Evolutionary conservation across 2,797 vertebrate species (phyloP).

Genomic region (Chromobotia macracanthus): DNA sequence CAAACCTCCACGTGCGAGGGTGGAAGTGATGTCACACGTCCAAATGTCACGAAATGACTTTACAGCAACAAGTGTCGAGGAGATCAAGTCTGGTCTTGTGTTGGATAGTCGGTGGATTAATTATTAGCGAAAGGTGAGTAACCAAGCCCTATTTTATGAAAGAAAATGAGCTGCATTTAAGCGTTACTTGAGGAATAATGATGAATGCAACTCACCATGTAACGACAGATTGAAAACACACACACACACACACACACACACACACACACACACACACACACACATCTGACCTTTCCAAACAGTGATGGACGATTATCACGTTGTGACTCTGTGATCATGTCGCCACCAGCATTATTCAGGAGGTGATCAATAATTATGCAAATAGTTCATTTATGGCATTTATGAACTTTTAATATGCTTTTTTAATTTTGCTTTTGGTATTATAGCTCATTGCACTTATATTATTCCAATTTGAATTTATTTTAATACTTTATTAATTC

Average conservation of each 20-base stretch:
- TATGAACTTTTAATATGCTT: background rate
- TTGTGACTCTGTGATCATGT: background rate
- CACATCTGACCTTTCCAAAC: background rate
- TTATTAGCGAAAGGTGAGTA: background rate
- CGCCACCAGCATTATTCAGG: background rate
- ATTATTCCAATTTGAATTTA: too few species aligned
- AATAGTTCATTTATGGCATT: background rate
- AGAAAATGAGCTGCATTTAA: background rate
- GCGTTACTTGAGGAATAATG: background rate
- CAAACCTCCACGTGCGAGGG: too few species aligned
- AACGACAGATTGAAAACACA: background rate
- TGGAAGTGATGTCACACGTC: too few species aligned
- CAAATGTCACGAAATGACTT: background rate
- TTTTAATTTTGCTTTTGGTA: background rate
- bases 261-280: background rate
- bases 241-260: background rate
- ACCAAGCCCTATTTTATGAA: background rate
- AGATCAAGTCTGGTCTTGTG: background rate
- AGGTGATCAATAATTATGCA: background rate
- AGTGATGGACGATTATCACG: background rate
- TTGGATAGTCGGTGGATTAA: background rate
- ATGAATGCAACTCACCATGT: background rate
- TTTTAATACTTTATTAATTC: too few species aligned
- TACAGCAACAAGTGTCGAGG: background rate
- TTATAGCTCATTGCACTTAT: background rate